These are phyloP conservation scores for Macrosoma leucophasiata DNA, from an alignment of 2,888 invertebrate species.

Conservation along the genomic window DNA sequence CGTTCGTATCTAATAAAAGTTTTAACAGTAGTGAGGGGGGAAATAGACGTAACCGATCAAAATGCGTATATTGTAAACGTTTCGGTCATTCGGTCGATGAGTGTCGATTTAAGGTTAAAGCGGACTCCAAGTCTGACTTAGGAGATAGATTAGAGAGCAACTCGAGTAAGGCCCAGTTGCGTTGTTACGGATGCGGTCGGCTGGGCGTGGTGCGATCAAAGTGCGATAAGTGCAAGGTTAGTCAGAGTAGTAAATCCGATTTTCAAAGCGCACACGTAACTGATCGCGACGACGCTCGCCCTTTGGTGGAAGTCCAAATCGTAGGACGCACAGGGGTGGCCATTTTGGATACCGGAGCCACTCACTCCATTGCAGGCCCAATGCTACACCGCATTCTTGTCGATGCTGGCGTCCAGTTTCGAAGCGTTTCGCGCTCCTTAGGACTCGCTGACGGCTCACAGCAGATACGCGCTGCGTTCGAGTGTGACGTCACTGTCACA, in stretches of 20 bases:
- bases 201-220: constrained; percentile 8
- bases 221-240: constrained; percentile 5
- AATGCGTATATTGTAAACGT: constrained; percentile 8
- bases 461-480: background rate
- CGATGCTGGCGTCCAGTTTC: constrained; percentile 4
- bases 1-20: no score
- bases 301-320: background rate
- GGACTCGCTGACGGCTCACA: constrained; percentile 12
- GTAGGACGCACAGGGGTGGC: constrained; percentile 8
- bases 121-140: no score
- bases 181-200: constrained; percentile 11
- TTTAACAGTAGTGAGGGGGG: no score
- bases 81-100: constrained; percentile 3
- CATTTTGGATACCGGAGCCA: constrained; percentile 14
- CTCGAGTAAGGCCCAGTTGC: background rate
- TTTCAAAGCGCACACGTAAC: background rate
- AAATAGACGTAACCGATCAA: no score
- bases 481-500: background rate
- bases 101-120: no score
- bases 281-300: background rate
- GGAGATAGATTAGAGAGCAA: background rate
- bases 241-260: background rate
- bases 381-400: constrained; percentile 5
- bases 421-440: background rate
- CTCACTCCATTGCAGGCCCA: constrained; percentile 11